Conservation (phyloP, 23 tunicate genomes). For the Trididemnum miniatum region DNA sequence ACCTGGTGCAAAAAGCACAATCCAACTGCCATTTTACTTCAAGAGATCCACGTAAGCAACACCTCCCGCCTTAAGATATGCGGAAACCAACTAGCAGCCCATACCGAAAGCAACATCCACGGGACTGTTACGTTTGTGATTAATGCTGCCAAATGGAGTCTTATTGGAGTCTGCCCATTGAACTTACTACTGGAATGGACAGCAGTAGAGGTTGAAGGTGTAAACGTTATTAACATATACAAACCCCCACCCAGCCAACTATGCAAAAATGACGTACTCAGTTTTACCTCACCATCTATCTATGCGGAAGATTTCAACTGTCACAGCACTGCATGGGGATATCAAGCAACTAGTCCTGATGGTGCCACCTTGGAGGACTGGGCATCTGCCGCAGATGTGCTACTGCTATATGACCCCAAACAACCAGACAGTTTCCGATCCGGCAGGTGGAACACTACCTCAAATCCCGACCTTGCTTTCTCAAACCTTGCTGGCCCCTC, state of each 20-base stretch:
- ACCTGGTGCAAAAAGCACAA: conserved; percentile 2
- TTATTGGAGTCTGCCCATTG: background rate
- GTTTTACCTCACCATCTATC: background rate
- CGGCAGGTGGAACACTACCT: conserved; percentile 21
- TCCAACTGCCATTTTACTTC: background rate
- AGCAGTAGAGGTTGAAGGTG: conserved; percentile 7
- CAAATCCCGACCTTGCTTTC: background rate
- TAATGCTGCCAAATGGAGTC: background rate
- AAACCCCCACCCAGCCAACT: too few relatives aligned
- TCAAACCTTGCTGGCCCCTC: background rate
- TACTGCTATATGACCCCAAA: background rate
- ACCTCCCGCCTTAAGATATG: conserved; percentile 2
- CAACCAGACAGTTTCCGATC: conserved; percentile 10
- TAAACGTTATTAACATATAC: background rate
- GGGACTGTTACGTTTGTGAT: conserved; percentile 1
- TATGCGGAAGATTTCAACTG: conserved; percentile 16
- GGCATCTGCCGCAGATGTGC: background rate
- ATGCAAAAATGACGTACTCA: background rate
- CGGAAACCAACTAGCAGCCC: conserved; percentile 13
- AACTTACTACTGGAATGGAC: background rate
- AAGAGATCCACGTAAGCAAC: background rate
- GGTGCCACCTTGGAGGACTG: too few relatives aligned
- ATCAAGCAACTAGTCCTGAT: background rate
- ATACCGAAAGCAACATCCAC: background rate
- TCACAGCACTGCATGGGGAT: background rate